Evolutionary conservation across 2,113 vertebrate genomes (phyloP).

Genomic region (Nothocercus nigrocapillus): DNA sequence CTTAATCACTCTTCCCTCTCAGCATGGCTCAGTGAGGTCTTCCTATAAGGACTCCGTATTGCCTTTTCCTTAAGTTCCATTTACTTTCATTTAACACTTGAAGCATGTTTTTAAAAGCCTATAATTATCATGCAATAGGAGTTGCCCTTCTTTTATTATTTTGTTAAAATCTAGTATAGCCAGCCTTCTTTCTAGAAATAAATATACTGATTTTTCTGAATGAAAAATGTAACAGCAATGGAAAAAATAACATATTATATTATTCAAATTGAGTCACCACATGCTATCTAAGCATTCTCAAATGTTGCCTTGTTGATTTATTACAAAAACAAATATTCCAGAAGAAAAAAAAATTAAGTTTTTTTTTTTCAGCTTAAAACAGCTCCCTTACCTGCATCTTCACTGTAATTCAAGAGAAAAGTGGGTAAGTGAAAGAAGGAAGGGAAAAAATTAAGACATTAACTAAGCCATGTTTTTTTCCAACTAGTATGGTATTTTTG

Average conservation of each 20-base stretch:
- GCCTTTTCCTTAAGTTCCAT: not conserved
- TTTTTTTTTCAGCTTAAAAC: not conserved
- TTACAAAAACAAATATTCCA: not conserved
- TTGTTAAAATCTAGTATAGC: not conserved
- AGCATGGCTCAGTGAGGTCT: not conserved
- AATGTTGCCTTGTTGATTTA: not conserved
- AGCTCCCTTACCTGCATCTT: not conserved
- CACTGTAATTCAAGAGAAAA: not conserved
- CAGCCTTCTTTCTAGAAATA: not conserved
- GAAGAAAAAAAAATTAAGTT: not conserved
- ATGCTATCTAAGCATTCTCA: not conserved
- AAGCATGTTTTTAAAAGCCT: not conserved
- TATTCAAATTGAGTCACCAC: not conserved
- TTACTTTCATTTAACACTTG: not conserved
- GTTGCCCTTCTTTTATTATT: not conserved
- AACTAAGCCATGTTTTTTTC: not conserved
- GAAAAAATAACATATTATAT: not conserved
- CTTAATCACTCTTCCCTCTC: not conserved
- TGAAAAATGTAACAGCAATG: not conserved
- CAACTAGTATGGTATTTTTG: fast-evolving
- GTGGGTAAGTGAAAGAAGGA: not conserved
- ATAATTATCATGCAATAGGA: not conserved
- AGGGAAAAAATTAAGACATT: not conserved
- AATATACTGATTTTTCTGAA: not conserved
- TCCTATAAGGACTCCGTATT: not conserved